Conservation (phyloP, 2,113 vertebrate genomes). For the Ursus arctos region DNA sequence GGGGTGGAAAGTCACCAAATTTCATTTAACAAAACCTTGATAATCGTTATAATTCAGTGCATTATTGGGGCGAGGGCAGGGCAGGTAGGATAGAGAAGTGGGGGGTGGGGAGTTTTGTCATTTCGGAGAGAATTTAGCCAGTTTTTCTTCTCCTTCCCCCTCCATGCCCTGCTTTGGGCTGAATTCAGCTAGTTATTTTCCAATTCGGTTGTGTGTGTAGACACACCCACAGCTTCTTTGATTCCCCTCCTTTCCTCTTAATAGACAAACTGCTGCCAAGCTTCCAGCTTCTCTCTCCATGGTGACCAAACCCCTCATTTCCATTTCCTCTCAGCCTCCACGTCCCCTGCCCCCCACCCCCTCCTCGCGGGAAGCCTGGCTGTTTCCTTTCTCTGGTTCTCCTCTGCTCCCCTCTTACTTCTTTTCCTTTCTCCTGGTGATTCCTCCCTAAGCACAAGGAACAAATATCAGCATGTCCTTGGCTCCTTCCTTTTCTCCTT, state of each 20-base stretch:
- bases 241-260: slow-evolving; percentile 60
- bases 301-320: slow-evolving; percentile 78
- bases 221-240: slow-evolving; percentile 58
- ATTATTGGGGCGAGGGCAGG: not conserved
- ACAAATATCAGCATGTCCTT: not conserved
- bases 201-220: not conserved
- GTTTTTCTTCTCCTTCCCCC: not conserved
- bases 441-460: not conserved
- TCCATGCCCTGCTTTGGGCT: not conserved
- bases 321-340: slow-evolving; percentile 57
- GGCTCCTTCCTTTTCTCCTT: not conserved
- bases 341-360: not conserved
- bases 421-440: not conserved
- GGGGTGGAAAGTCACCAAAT: not conserved
- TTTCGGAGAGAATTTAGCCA: slow-evolving; percentile 16
- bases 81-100: not conserved
- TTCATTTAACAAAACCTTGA: slow-evolving; percentile 51
- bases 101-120: not conserved
- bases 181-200: slow-evolving; percentile 54
- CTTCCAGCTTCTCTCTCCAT: slow-evolving; percentile 73
- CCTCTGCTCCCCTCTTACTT: not conserved
- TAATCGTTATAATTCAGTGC: not conserved
- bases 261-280: slow-evolving; percentile 66
- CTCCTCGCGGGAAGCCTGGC: not conserved
- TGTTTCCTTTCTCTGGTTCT: not conserved